phyloP scores from a whole-genome alignment of 2,888 invertebrate genomes.

The Polyploca ridens region DNA sequence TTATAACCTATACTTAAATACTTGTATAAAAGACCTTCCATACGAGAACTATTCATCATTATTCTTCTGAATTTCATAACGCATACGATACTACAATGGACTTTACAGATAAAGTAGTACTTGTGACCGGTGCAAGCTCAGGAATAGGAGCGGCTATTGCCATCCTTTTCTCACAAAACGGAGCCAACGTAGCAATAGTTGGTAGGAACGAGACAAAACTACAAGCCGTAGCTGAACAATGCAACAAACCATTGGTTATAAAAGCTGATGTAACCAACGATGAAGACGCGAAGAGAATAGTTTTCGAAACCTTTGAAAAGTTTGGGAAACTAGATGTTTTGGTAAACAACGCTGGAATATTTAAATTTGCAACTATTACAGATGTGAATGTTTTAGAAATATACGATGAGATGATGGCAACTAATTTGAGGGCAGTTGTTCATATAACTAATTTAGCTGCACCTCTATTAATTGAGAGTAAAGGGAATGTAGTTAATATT shows the following conservation, averaged over 20 bases:
- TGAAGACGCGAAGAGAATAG: slow-evolving; percentile 40
- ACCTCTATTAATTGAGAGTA: slow-evolving; percentile 43
- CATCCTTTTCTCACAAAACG: slow-evolving; percentile 84
- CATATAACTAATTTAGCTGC: slow-evolving; percentile 45
- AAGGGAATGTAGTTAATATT: slow-evolving; percentile 54
- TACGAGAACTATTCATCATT: not conserved
- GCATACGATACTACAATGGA: slow-evolving; percentile 24
- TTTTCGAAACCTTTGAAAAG: slow-evolving; percentile 39
- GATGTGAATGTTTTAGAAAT: slow-evolving; percentile 30
- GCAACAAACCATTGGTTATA: slow-evolving; percentile 33
- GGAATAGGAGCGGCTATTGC: slow-evolving; percentile 89
- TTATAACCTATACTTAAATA: not conserved
- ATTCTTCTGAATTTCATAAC: not conserved
- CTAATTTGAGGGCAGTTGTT: slow-evolving; percentile 45
- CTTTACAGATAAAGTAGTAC: slow-evolving; percentile 74
- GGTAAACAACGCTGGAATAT: slow-evolving; percentile 51
- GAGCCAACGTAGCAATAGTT: slow-evolving; percentile 84
- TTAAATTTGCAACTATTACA: slow-evolving; percentile 26
- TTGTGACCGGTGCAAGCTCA: slow-evolving; percentile 87
- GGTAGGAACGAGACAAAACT: slow-evolving; percentile 88
- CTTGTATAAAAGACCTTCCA: not conserved
- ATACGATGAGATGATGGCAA: slow-evolving; percentile 48
- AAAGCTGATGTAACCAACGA: slow-evolving; percentile 46
- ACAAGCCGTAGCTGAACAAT: slow-evolving; percentile 73
- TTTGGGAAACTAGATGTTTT: slow-evolving; percentile 46